These are phyloP conservation scores for Sturmia bella DNA, from an alignment of 2,888 invertebrate species.

Conservation along the genomic window DNA sequence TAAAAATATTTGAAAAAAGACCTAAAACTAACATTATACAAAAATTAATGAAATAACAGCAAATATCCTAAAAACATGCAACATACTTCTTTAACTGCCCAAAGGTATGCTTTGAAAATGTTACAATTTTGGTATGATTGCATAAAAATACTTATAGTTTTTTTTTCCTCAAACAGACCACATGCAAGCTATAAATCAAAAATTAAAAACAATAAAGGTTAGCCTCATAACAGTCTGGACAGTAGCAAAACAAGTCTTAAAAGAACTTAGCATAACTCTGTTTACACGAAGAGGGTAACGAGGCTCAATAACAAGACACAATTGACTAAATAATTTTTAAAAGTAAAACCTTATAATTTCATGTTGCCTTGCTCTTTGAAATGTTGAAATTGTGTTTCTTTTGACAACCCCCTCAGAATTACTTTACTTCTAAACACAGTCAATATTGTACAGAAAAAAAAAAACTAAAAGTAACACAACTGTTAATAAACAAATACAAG, in stretches of 20 bases:
- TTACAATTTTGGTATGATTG: not conserved
- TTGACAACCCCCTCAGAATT: not conserved
- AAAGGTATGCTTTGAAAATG: slow-evolving; percentile 27
- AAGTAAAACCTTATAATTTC: slow-evolving; percentile 33
- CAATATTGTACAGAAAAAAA: slow-evolving; percentile 12
- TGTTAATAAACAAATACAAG: slow-evolving; percentile 14
- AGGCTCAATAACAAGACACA: not conserved
- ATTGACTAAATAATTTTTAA: slow-evolving; percentile 18
- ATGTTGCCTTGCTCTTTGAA: not conserved
- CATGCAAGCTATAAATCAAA: slow-evolving; percentile 54
- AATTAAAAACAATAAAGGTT: not conserved
- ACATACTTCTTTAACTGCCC: slow-evolving; percentile 11
- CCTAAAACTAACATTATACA: too few relatives aligned
- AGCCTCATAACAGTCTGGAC: slow-evolving; percentile 20
- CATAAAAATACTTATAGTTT: not conserved
- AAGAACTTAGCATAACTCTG: not conserved
- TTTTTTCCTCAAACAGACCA: slow-evolving; percentile 11
- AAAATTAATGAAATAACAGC: too few relatives aligned
- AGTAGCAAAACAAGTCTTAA: not conserved
- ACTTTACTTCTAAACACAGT: slow-evolving; percentile 19
- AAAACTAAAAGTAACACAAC: not conserved
- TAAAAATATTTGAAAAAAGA: too few relatives aligned
- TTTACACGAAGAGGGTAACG: not conserved
- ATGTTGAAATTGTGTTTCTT: not conserved
- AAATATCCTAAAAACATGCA: slow-evolving; percentile 14